These are phyloP conservation scores for Coelinius sp. DNA, from an alignment of 2,888 invertebrate species.

Conservation along the genomic window DNA sequence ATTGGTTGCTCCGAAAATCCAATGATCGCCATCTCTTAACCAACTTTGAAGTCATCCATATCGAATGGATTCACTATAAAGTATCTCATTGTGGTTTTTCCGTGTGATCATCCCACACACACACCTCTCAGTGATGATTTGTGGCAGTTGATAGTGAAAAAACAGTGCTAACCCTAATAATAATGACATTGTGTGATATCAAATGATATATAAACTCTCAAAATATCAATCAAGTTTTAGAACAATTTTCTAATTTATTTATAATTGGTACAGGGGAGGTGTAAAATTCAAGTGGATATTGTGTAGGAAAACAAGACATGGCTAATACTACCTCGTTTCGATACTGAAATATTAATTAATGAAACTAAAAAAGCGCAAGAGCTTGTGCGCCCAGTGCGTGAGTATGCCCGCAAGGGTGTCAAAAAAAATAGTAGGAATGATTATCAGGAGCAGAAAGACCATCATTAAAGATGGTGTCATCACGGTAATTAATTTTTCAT, in stretches of 20 bases:
- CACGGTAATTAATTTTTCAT: conserved; percentile 80
- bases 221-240: not conserved
- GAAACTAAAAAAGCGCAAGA: conserved; percentile 70
- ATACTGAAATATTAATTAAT: conserved; percentile 55
- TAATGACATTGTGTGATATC: not conserved
- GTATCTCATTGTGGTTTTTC: not conserved
- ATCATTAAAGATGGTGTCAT: conserved; percentile 91
- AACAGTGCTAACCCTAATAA: conserved; percentile 3
- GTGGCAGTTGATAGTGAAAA: conserved; percentile 20
- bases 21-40: not conserved
- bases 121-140: conserved; percentile 17
- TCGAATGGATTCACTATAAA: not conserved
- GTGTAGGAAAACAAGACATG: conserved; percentile 7
- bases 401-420: conserved; percentile 81
- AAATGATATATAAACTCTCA: not conserved
- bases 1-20: not conserved
- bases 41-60: not conserved
- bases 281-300: too few relatives aligned
- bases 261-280: too few relatives aligned
- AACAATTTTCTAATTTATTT: not conserved
- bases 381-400: conserved; percentile 70
- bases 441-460: conserved; percentile 88
- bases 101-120: not conserved
- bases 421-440: conserved; percentile 89
- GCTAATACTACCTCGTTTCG: not conserved